These are phyloP conservation scores for Pyrrhia umbra DNA, from an alignment of 2,888 invertebrate species.

Conservation along the genomic window DNA sequence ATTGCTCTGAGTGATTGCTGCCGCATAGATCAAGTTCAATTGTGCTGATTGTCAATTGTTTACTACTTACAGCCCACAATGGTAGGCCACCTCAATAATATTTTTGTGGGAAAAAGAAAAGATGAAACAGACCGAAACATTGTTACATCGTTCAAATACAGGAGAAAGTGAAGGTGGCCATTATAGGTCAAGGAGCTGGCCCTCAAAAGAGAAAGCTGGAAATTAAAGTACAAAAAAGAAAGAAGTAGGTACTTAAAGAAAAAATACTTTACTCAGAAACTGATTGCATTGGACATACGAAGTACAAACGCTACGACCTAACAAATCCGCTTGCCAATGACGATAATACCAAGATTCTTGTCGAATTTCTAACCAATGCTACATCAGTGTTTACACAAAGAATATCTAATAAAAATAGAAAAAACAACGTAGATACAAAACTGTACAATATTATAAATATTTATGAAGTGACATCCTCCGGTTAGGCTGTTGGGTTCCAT, in stretches of 20 bases:
- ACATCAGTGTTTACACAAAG: background rate
- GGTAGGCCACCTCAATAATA: too few species aligned
- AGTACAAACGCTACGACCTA: too few species aligned
- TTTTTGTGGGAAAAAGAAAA: background rate
- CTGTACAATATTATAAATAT: conserved; percentile 62
- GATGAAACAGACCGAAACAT: background rate
- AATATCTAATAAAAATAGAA: conserved; percentile 43
- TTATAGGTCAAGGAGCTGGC: background rate
- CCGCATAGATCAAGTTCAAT: background rate
- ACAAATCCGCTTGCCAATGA: too few species aligned
- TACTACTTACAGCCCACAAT: too few species aligned
- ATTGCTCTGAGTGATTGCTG: background rate
- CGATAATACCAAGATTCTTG: too few species aligned
- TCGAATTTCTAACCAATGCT: background rate
- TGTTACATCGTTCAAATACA: background rate
- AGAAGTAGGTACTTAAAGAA: too few species aligned
- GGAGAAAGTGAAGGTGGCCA: background rate
- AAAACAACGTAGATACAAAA: conserved; percentile 37
- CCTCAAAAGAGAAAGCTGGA: conserved; percentile 1
- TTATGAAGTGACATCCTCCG: conserved; percentile 62
- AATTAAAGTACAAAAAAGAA: background rate
- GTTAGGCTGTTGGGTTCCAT: conserved; percentile 56
- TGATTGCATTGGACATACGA: too few species aligned
- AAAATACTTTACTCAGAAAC: too few species aligned
- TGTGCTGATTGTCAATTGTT: background rate